Base-by-base conservation (phyloP, 1,140 invertebrate genomes). In the Drosophila burlai region DNA sequence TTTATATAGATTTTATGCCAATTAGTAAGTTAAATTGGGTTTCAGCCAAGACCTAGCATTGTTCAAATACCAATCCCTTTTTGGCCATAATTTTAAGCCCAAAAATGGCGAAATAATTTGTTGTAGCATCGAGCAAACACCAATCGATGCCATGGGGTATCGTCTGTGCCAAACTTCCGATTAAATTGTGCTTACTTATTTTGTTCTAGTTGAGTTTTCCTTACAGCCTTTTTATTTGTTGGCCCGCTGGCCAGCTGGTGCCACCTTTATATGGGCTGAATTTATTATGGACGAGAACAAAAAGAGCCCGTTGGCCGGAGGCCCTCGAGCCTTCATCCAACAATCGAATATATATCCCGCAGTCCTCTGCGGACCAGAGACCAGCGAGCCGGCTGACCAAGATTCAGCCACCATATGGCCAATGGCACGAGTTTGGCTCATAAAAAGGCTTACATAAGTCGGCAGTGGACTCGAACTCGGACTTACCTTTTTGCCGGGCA, bases 201-300 rank as follows among this genome's bases (percentile, higher is more conserved):
- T 83, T 84, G 57, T 80, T 80, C 72, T 73, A 67, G 68, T 73
- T 80, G 72, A 80, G 80, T 78, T 81, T 84, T 34, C 55, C 81
- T 84, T 83, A 61, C 55, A 78, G 73, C 64, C 69, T 61, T 79
- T 73, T 64, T 89, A 89, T 87, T 87, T 83, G 76, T 61, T 74
- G 73, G 81, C 65, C 80, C 72, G 60, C 50, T 58, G 74, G 78
- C 71, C 84, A 87, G 84, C 84, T 87, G 84, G 85, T 87, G 85
- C 84, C 84, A 89, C 81, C 87, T 84, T 84, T 90, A 87, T 89
- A 87, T 79, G 81, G 81, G 68, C 81, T 87, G 81, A 87, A 87
- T 87, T 87, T 87, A 87, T 87, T 87, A 87, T 87, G 85, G 85
- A 78, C 73, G 66, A 87, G 72, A 87, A 77, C 73, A 87, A 87